Base-by-base conservation (phyloP, 1,140 invertebrate species). In the Caligus rogercresseyi region DNA sequence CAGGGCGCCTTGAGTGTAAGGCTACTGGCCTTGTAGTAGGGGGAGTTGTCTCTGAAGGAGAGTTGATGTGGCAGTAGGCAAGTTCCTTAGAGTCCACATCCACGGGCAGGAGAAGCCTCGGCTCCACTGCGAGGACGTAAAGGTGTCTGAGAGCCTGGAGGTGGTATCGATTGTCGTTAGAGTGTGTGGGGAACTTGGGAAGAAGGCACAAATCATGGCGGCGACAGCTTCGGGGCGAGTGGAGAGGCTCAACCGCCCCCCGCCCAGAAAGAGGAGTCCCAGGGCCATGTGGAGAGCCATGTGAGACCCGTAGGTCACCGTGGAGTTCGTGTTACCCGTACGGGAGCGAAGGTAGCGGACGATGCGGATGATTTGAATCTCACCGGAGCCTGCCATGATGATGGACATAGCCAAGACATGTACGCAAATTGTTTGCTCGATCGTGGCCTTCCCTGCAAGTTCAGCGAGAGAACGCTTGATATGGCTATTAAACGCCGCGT, bases 111-210 rank as follows among this genome's bases (percentile, higher is more conserved):
- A 97, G 75, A 7, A 96, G 72, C 18, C 94, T 75, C 0, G 88
- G 84, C 72, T 97, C 88, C 11, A 85, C 84, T 1, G 92, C 92
- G 58, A 97, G 72, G 11, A 96, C 91, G 72, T 97, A 98, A 15
- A 98, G 74, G 75, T 98, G 94, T 25, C 93, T 76, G 66, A 97
- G 82, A 0, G 93, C 92, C 81, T 98, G 92, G 59, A 96, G 75
- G 74, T 95, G 90, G 72, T 93, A 87, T 82, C 88, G 82, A 73
- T 97, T 97, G 71, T 97, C 93, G 71, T 90, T 90, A 69, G 86
- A 91, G 72, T 95, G 89, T 2, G 85, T 90, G 52, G 94, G 94
- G 74, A 92, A 97, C 73, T 94, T 94, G 94, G 94, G 75, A 92
- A 97, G 72, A 96, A 85, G 1, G 93, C 86, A 71, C 87, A 87